Percentiles rank a stretch among this genome's conserved stretches.
phyloP scores from a whole-genome alignment of 2,888 invertebrate genomes.

The Netelia virgata region DNA sequence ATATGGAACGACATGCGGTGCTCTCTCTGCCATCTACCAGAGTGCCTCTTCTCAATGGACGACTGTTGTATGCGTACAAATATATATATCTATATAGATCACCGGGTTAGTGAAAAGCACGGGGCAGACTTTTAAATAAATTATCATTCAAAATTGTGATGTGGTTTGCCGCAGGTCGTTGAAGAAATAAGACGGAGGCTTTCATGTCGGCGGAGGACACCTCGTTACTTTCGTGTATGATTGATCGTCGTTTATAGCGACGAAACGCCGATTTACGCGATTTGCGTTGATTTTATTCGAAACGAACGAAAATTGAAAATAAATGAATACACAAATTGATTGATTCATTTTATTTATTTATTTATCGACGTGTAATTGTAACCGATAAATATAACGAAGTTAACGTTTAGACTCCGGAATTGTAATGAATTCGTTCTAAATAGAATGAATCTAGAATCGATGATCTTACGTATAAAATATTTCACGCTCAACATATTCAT shows the following conservation, averaged over 20 bases:
- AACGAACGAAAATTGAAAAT: neutral
- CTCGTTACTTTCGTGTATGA: slow-evolving; percentile 1
- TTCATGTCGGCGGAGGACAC: neutral
- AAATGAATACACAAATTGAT: neutral
- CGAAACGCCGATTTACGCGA: neutral
- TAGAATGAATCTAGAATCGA: neutral
- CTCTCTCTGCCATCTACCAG: slow-evolving; percentile 49
- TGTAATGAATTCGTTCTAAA: neutral
- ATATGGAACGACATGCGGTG: slow-evolving; percentile 59
- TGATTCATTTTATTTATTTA: neutral
- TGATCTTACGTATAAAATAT: neutral
- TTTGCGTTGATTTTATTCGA: neutral
- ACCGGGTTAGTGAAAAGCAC: slow-evolving; percentile 11
- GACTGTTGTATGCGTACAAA: slow-evolving; percentile 22
- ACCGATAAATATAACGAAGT: neutral
- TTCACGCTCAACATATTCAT: slow-evolving; percentile 66
- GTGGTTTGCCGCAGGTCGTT: slow-evolving; percentile 1
- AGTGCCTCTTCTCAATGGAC: slow-evolving; percentile 62
- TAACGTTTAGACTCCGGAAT: neutral
- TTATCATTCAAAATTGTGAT: slow-evolving; percentile 67
- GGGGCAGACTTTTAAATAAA: slow-evolving; percentile 69
- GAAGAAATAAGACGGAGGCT: slow-evolving; percentile 28
- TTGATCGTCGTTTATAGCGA: neutral
- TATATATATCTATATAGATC: slow-evolving; percentile 5
- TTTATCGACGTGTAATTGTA: neutral